A percentile compares a stretch with the other conserved stretches of the same genome.
phyloP scores from a whole-genome alignment of 2,888 invertebrate species.

The Corythucha ciliata region DNA sequence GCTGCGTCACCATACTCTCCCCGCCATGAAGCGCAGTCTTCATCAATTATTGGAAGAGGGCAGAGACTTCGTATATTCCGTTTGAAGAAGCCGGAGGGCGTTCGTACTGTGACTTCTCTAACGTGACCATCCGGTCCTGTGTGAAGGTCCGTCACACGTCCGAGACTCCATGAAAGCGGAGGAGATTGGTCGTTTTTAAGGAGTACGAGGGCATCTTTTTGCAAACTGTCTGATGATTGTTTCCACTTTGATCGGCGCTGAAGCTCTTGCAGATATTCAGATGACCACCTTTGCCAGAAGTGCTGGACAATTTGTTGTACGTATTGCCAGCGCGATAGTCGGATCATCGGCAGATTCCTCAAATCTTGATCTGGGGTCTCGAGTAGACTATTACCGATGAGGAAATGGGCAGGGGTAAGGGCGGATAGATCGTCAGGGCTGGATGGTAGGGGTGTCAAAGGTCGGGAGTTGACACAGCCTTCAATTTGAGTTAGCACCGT shows the following conservation, averaged over 20 bases:
- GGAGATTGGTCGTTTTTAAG: constrained; percentile 18
- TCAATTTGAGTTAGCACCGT: constrained; percentile 21
- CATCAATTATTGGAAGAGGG: constrained; percentile 11
- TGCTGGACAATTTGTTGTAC: constrained; percentile 13
- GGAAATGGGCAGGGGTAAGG: constrained; percentile 18
- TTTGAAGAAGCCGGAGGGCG: constrained; percentile 9
- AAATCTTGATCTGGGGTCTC: constrained; percentile 9
- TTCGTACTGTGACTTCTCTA: constrained; percentile 5
- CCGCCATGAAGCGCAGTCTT: too few species aligned
- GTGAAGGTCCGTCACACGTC: not conserved
- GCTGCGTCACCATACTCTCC: too few species aligned
- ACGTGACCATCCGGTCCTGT: constrained; percentile 12
- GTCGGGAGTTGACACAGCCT: constrained; percentile 22
- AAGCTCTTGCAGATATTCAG: constrained; percentile 9
- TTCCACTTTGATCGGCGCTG: constrained; percentile 13
- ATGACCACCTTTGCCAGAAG: constrained; percentile 15
- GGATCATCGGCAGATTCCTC: not conserved
- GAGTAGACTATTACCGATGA: constrained; percentile 14
- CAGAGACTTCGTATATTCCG: constrained; percentile 13
- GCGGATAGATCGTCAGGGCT: constrained; percentile 13
- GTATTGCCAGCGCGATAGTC: constrained; percentile 13
- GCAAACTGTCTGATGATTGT: not conserved
- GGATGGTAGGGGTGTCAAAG: constrained; percentile 13
- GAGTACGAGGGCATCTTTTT: constrained; percentile 1
- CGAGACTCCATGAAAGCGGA: constrained; percentile 8